phyloP scores from a whole-genome alignment of 2,797 vertebrate species.

The Myoxocephalus aenaeus region DNA sequence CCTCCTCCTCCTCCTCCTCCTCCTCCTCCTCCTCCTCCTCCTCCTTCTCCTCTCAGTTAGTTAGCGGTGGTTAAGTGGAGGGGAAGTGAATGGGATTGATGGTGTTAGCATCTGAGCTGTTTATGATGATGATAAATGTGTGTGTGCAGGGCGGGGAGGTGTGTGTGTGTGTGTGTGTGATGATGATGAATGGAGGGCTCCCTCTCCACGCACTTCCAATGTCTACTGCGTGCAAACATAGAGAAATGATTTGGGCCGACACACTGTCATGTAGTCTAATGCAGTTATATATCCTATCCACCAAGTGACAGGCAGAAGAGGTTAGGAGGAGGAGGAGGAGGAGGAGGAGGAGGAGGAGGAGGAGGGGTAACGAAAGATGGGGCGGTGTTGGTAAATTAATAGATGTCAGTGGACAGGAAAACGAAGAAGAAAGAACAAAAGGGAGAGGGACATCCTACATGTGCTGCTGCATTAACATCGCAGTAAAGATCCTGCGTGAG shows the following conservation, averaged over 20 bases:
- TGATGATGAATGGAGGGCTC: slow-evolving; percentile 85
- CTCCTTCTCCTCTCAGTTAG: slow-evolving; percentile 53
- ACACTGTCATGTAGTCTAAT: slow-evolving; percentile 94
- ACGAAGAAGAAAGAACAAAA: slow-evolving; percentile 57
- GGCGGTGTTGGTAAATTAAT: slow-evolving; percentile 59
- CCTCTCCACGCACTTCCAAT: slow-evolving; percentile 91
- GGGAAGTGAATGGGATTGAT: slow-evolving; percentile 95
- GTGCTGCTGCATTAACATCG: not conserved
- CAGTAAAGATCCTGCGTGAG: slow-evolving; percentile 12
- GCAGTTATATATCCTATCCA: slow-evolving; percentile 93
- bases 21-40: slow-evolving; percentile 2
- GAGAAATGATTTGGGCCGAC: slow-evolving; percentile 93
- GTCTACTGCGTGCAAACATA: slow-evolving; percentile 91
- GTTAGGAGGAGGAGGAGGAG: slow-evolving; percentile 15
- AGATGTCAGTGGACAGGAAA: slow-evolving; percentile 53
- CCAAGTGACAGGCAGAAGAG: slow-evolving; percentile 73
- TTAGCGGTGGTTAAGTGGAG: slow-evolving; percentile 79
- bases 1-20: slow-evolving; percentile 10
- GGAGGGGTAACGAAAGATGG: slow-evolving; percentile 35
- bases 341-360: slow-evolving; percentile 38
- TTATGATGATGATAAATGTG: slow-evolving; percentile 84
- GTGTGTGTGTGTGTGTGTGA: slow-evolving; percentile 59
- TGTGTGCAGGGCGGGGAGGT: slow-evolving; percentile 60
- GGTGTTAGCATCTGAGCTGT: slow-evolving; percentile 86
- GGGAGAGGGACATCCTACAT: slow-evolving; percentile 35